phyloP scores from a whole-genome alignment of 2,888 invertebrate genomes.

The Allolobophora icterica region DNA sequence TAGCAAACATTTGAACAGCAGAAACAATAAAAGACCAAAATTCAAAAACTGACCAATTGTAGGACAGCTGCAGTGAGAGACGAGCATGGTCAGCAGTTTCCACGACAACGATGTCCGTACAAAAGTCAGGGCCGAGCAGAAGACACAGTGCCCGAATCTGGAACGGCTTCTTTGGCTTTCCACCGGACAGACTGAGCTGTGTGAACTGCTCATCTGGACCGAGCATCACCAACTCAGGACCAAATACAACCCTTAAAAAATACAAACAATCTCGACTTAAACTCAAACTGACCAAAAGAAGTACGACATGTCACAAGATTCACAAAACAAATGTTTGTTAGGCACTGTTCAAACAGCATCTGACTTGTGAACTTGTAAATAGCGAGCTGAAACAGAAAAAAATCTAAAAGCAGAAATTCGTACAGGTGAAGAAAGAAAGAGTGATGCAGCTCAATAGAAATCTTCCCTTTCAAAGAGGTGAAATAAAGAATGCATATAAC shows the following conservation, averaged over 20 bases:
- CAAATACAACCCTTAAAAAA: conserved; percentile 68
- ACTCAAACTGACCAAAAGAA: not conserved
- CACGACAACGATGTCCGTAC: conserved; percentile 68
- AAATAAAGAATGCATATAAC: not conserved
- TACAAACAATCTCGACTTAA: not conserved
- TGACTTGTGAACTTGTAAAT: no score
- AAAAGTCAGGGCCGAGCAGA: conserved; percentile 68
- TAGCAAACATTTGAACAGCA: not conserved
- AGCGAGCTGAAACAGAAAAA: not conserved
- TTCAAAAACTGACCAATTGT: conserved; percentile 65
- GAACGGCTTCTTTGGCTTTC: conserved; percentile 68
- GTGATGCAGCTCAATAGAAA: not conserved
- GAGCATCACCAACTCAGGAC: conserved; percentile 69
- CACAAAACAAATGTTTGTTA: not conserved
- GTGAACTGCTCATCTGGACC: conserved; percentile 69
- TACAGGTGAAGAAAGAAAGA: not conserved
- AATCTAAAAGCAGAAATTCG: not conserved
- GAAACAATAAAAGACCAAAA: conserved; percentile 19
- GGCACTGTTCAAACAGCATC: no score
- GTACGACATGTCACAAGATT: not conserved
- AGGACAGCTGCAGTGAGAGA: conserved; percentile 67
- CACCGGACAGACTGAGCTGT: conserved; percentile 67
- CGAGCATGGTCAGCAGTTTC: conserved; percentile 69
- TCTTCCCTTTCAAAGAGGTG: not conserved
- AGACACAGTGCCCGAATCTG: conserved; percentile 67